Base-by-base conservation (phyloP, 2,113 vertebrate species). In the Silurus meridionalis region DNA sequence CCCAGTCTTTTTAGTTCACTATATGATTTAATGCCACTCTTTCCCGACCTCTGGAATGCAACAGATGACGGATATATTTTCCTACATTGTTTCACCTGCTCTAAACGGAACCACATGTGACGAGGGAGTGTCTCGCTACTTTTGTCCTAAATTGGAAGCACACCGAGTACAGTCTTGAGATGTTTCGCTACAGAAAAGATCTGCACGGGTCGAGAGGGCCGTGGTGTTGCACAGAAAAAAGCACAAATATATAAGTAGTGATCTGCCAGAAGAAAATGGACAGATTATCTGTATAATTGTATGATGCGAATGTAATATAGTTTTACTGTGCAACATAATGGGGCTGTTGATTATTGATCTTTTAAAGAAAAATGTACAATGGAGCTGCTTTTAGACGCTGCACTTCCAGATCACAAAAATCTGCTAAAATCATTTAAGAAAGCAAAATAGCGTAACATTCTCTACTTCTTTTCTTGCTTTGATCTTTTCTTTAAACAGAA, bases 71-170 rank as follows among this genome's bases (percentile, higher is more conserved):
- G 92, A 93, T 94, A 94, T 94, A 94, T 94, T 96, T 95, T 96
- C 94, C 95, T 92, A 92, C 94, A 95, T 95, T 96, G 95, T 95
- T 95, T 95, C 93, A 94, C 93, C 92, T 93, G 93, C 91, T 94
- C 91, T 94, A 95, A 95, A 93, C 90, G 89, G 93, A 95, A 94
- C 93, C 94, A 96, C 91, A 94, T 92, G 92, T 90, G 85, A 90
- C 74, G 84, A 90, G 90, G 90, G 86, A 91, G 90, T 87, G 88
- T 91, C 91, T 93, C 80, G 84, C 90, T 85, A 67, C 91, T 81
- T 93, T 92, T 90, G 92, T 91, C 91, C 90, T 78, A 95, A 94
- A 95, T 95, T 92, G 92, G 92, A 95, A 95, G 92, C 94, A 94
- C 91, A 95, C 94, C 92, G 87, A 91, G 61, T 37, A 74, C 75